Evolutionary conservation across 2,113 vertebrate species (phyloP).

Genomic region (Hippocampus barbouri): DNA sequence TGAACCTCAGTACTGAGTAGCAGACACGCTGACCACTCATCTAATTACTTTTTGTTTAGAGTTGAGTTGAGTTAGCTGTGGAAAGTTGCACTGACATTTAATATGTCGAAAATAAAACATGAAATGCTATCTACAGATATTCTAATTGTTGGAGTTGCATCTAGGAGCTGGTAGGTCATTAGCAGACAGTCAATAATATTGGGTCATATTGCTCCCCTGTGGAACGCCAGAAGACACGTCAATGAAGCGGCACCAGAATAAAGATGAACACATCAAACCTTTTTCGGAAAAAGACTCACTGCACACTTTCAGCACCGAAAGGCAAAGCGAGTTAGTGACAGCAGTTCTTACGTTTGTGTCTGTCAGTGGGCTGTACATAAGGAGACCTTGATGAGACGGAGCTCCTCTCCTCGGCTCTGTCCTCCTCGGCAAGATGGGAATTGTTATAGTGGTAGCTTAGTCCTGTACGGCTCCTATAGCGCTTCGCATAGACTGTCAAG

Average conservation of each 20-base stretch:
- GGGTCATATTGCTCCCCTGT: neutral
- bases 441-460: conserved; percentile 95
- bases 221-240: neutral
- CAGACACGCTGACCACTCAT: too few relatives aligned
- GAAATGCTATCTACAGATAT: neutral
- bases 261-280: neutral
- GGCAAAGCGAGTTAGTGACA: neutral
- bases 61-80: too few relatives aligned
- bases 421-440: conserved; percentile 88
- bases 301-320: neutral
- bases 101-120: neutral
- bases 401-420: conserved; percentile 81
- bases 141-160: neutral
- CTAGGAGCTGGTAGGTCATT: neutral
- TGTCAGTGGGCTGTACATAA: conserved; percentile 80
- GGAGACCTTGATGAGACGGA: conserved; percentile 74
- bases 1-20: too few relatives aligned
- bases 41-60: too few relatives aligned
- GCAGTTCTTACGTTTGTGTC: conserved; percentile 84
- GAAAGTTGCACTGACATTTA: too few relatives aligned
- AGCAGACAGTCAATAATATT: neutral
- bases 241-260: neutral
- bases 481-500: conserved; percentile 86
- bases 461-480: conserved; percentile 94
- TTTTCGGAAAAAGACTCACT: neutral